These are phyloP conservation scores for Drosophila orosa DNA, from an alignment of 1,140 invertebrate genomes.

Conservation along the genomic window DNA sequence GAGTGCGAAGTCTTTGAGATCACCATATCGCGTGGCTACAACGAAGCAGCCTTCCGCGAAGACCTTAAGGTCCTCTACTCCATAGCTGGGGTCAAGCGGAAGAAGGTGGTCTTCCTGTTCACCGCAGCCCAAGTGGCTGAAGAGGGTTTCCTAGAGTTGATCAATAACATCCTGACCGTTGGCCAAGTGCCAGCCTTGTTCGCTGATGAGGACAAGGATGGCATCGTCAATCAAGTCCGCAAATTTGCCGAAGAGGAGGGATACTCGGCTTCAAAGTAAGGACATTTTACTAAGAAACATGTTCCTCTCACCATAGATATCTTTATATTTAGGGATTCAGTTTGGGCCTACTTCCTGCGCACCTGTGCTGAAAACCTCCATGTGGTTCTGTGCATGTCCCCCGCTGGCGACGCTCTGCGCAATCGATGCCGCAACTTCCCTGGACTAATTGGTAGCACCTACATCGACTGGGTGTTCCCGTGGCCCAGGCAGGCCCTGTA, in stretches of 20 bases:
- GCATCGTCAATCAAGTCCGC: constrained; percentile 88
- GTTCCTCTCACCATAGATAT: not conserved
- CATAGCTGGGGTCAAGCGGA: constrained; percentile 89
- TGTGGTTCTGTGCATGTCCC: constrained; percentile 95
- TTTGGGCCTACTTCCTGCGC: constrained; percentile 94
- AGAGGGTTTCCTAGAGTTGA: constrained; percentile 93
- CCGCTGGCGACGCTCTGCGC: constrained; percentile 91
- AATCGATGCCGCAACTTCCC: constrained; percentile 95
- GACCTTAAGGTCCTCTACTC: constrained; percentile 93
- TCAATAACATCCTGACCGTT: constrained; percentile 95
- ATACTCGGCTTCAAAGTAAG: constrained; percentile 88
- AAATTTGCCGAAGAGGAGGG: constrained; percentile 89
- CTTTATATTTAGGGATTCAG: constrained; percentile 86
- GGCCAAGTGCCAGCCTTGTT: constrained; percentile 94
- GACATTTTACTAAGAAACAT: not conserved
- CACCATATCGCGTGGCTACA: constrained; percentile 92
- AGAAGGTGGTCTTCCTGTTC: constrained; percentile 93
- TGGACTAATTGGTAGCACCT: constrained; percentile 95
- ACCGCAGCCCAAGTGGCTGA: constrained; percentile 91
- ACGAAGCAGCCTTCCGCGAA: constrained; percentile 92
- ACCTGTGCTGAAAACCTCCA: constrained; percentile 93
- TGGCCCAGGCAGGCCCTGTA: constrained; percentile 95
- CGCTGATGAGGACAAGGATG: constrained; percentile 93
- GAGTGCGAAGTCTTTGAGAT: constrained; percentile 93
- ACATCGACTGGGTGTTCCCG: constrained; percentile 96